Evolutionary conservation across 2,113 vertebrate species (phyloP).

Genomic region (Clarias magur): DNA sequence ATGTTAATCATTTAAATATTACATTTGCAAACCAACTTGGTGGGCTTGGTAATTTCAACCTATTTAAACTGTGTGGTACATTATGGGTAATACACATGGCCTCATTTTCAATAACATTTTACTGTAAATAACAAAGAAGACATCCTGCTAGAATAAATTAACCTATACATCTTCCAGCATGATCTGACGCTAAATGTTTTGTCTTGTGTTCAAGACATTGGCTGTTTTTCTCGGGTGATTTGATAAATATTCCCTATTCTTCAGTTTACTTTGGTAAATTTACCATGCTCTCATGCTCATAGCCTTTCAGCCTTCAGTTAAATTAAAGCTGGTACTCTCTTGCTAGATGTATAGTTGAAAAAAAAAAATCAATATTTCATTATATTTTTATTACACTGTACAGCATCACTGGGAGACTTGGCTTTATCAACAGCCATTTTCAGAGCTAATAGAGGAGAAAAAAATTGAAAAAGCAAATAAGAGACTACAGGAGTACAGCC

Average conservation of each 20-base stretch:
- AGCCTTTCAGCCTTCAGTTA: conserved; percentile 52
- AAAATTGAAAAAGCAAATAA: conserved; percentile 56
- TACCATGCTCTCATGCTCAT: background rate
- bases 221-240: conserved; percentile 55
- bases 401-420: background rate
- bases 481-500: conserved; percentile 56
- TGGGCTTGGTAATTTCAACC: background rate
- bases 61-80: background rate
- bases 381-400: background rate
- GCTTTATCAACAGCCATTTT: background rate
- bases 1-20: background rate
- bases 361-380: conserved; percentile 20
- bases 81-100: background rate
- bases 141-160: background rate
- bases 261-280: conserved; percentile 59
- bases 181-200: background rate
- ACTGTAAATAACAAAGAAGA: background rate
- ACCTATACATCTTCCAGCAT: background rate
- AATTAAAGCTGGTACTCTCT: conserved; percentile 49
- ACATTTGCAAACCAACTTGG: background rate
- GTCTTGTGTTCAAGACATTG: conserved; percentile 49
- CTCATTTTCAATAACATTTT: background rate
- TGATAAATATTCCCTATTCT: conserved; percentile 64
- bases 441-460: conserved; percentile 49
- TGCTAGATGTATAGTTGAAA: background rate